phyloP scores from a whole-genome alignment of 37 sponge, comb jelly and placozoan genomes.

The Bolinopsis microptera region DNA sequence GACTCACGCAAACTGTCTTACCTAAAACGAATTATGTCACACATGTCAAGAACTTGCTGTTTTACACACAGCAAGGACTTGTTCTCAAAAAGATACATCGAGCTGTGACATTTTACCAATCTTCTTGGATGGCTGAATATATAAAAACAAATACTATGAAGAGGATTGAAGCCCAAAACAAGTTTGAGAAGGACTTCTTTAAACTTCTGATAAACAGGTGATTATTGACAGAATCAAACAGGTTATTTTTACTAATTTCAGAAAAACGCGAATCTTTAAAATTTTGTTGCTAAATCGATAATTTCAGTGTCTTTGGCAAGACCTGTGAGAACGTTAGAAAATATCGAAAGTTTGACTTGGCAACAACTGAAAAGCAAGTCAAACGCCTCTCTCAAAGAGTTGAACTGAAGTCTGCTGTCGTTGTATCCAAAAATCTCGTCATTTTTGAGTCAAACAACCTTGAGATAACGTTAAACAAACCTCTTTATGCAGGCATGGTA shows the following conservation, averaged over 20 bases:
- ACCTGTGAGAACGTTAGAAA: background rate
- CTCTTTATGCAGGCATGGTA: conserved; percentile 12
- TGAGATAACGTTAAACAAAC: background rate
- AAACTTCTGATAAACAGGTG: background rate
- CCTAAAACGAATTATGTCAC: background rate
- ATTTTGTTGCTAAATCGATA: background rate
- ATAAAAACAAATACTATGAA: background rate
- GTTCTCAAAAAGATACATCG: background rate
- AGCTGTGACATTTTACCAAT: background rate
- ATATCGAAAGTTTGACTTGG: background rate
- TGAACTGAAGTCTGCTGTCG: too few species aligned
- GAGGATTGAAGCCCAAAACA: background rate
- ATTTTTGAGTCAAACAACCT: background rate
- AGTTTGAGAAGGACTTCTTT: conserved; percentile 11
- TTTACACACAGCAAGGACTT: background rate
- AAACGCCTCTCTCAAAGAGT: too few species aligned
- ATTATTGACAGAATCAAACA: background rate
- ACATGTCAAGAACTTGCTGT: background rate
- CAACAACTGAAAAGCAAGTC: background rate
- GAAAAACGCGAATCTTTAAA: background rate
- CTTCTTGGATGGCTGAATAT: background rate
- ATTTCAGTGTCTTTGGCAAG: conserved; percentile 6
- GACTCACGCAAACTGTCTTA: background rate
- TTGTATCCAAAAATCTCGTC: background rate
- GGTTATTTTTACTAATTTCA: background rate